Conservation (phyloP, 2,888 invertebrate genomes). For the Petrophora chlorosata region DNA sequence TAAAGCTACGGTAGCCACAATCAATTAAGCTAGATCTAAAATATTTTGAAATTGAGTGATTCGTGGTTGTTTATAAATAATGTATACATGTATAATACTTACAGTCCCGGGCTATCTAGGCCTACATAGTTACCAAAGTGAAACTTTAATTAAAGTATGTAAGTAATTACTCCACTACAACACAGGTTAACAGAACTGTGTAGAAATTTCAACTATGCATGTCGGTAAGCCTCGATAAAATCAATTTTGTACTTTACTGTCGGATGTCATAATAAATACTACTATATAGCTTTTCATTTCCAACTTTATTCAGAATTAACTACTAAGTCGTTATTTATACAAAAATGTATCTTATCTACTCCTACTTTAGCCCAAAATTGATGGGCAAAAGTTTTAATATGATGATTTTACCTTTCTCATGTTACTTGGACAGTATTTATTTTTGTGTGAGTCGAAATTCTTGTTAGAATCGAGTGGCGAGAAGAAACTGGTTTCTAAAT, state of each 20-base stretch:
- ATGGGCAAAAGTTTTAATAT: constrained; percentile 58
- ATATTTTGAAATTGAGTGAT: too few relatives aligned
- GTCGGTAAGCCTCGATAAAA: constrained; percentile 68
- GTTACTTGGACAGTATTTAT: constrained; percentile 80
- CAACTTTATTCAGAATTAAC: constrained; percentile 62
- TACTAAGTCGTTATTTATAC: constrained; percentile 45
- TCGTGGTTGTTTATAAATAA: neutral
- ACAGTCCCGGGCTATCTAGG: neutral
- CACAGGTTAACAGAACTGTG: constrained; percentile 46
- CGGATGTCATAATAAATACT: constrained; percentile 80
- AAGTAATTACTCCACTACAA: constrained; percentile 56
- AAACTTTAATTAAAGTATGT: constrained; percentile 57
- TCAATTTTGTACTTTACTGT: constrained; percentile 80
- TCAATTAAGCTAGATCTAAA: too few relatives aligned
- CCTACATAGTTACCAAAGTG: neutral
- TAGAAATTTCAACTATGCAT: constrained; percentile 67
- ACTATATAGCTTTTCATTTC: constrained; percentile 68
- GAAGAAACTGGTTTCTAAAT: constrained; percentile 74
- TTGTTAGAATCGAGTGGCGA: constrained; percentile 77
- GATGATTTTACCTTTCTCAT: constrained; percentile 73
- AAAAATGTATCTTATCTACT: constrained; percentile 62
- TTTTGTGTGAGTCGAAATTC: constrained; percentile 79
- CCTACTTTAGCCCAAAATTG: constrained; percentile 58
- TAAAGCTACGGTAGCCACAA: too few relatives aligned
- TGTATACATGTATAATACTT: neutral